Conservation (phyloP, 2,113 vertebrate genomes). For the Protobothrops mucrosquamatus region DNA sequence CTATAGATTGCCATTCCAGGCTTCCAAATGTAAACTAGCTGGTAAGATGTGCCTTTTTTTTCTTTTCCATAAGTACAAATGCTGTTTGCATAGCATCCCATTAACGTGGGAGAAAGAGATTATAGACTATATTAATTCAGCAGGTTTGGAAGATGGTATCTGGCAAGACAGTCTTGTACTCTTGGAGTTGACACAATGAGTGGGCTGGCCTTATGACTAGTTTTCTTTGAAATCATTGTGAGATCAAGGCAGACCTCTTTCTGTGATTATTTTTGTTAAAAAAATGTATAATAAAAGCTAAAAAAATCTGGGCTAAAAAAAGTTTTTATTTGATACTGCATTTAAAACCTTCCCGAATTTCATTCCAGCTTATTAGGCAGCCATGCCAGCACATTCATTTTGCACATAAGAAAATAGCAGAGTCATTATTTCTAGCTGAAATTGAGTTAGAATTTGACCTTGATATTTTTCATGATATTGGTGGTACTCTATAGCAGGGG, state of each 20-base stretch:
- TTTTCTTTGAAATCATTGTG: background rate
- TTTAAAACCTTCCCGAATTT: background rate
- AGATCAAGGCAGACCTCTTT: background rate
- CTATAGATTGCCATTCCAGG: constrained; percentile 83
- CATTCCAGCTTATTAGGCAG: too few species aligned
- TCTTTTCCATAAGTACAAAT: too few species aligned
- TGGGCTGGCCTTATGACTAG: too few species aligned
- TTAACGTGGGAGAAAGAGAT: background rate
- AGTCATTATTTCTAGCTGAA: background rate
- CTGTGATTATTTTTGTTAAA: background rate
- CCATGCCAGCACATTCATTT: background rate
- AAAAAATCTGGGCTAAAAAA: background rate
- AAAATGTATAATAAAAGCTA: background rate
- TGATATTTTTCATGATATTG: background rate
- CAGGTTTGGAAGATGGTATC: background rate
- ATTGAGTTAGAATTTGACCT: background rate
- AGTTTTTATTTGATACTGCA: background rate
- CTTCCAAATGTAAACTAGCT: constrained; percentile 85
- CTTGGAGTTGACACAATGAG: background rate
- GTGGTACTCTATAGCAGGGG: background rate
- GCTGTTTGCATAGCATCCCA: background rate
- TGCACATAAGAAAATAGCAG: background rate
- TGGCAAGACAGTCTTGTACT: background rate
- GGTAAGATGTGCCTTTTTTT: constrained; percentile 71
- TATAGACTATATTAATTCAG: background rate